phyloP scores from a whole-genome alignment of 1,140 invertebrate genomes.

The Elymnias hypermnestra region DNA sequence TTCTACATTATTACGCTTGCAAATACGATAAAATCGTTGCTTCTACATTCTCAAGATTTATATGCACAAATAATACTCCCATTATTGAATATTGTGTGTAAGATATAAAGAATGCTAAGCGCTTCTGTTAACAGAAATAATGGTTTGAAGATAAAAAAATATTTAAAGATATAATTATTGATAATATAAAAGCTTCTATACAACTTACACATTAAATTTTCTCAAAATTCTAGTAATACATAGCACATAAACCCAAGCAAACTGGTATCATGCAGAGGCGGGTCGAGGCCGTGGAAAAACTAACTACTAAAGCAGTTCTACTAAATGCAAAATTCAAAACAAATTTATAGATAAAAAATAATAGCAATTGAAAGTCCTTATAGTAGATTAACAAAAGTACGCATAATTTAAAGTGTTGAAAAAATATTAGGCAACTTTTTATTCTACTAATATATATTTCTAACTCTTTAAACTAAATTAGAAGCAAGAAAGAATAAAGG shows the following conservation, averaged over 20 bases:
- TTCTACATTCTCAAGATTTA: background rate
- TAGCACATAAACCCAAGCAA: constrained; percentile 54
- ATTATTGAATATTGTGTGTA: background rate
- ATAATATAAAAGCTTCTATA: background rate
- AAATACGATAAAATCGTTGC: background rate
- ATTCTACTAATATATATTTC: no score
- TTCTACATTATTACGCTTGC: no score
- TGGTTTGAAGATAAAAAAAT: no score
- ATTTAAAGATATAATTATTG: no score
- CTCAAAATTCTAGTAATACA: constrained; percentile 5
- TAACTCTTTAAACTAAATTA: no score
- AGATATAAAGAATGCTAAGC: background rate
- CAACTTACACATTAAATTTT: background rate
- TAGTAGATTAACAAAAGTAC: no score
- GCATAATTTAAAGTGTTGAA: no score
- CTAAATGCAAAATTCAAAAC: constrained; percentile 10
- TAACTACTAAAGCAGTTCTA: constrained; percentile 29
- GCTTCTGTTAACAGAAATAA: background rate
- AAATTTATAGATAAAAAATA: background rate
- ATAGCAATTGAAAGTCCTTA: no score
- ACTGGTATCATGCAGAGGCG: constrained; percentile 44
- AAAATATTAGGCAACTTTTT: no score
- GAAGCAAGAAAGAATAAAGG: no score
- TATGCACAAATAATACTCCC: background rate
- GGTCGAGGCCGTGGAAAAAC: constrained; percentile 21